Evolutionary conservation across 2,113 vertebrate genomes (phyloP).

Genomic region (Capreolus pygargus): DNA sequence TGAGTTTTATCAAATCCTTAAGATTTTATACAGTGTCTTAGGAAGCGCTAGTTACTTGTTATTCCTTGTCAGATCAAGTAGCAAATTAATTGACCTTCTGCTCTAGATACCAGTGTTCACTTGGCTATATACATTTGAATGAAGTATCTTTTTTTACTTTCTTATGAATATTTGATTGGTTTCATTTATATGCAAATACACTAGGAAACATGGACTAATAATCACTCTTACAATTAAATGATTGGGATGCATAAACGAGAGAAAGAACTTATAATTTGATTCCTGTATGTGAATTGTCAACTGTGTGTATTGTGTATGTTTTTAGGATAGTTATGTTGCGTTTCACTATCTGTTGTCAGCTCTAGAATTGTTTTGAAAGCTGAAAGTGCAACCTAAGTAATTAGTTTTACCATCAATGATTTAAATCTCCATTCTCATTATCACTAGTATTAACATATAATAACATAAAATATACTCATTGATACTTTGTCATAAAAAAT

Average conservation of each 20-base stretch:
- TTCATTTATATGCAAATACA: neutral
- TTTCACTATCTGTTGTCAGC: neutral
- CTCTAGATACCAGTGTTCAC: neutral
- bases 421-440: constrained; percentile 42
- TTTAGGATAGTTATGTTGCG: neutral
- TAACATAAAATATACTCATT: constrained; percentile 38
- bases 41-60: neutral
- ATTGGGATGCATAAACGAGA: accelerated
- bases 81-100: neutral
- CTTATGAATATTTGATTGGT: neutral
- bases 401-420: neutral
- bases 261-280: neutral
- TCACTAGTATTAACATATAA: neutral
- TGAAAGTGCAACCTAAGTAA: neutral
- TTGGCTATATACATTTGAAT: neutral
- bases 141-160: neutral
- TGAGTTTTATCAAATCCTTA: neutral
- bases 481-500: constrained; percentile 40
- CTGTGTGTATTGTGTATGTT: neutral
- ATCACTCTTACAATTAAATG: neutral
- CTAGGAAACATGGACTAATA: neutral
- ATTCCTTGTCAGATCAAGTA: neutral
- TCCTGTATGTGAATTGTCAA: accelerated
- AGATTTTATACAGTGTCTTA: neutral
- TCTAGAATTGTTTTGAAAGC: neutral